These are phyloP conservation scores for Poeciliopsis gracilis DNA, from an alignment of 2,797 vertebrate genomes.

Conservation along the genomic window DNA sequence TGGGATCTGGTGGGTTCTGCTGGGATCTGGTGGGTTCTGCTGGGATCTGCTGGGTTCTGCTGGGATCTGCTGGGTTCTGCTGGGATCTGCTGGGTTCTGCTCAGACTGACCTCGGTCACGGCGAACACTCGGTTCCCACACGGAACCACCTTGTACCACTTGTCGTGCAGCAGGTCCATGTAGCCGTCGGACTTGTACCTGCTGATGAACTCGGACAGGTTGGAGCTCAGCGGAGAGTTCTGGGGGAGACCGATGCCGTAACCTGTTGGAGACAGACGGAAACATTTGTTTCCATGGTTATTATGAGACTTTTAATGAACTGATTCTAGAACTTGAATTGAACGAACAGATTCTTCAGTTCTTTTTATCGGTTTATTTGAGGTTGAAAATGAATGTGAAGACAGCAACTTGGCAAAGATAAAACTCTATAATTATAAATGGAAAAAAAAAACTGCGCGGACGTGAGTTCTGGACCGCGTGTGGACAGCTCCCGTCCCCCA, in stretches of 20 bases:
- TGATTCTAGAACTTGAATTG: neutral
- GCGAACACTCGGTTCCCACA: slow-evolving; percentile 94
- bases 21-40: too few species aligned
- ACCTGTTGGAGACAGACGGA: slow-evolving; percentile 69
- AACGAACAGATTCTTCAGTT: neutral
- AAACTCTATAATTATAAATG: too few species aligned
- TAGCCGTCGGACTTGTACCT: slow-evolving; percentile 94
- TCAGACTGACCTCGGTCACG: slow-evolving; percentile 88
- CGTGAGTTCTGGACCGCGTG: neutral
- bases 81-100: too few species aligned
- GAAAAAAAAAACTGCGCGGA: neutral
- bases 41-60: too few species aligned
- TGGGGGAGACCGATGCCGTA: slow-evolving; percentile 95
- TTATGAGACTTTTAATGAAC: neutral
- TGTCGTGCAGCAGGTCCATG: slow-evolving; percentile 96
- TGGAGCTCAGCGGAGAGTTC: slow-evolving; percentile 90
- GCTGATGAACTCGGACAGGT: slow-evolving; percentile 93
- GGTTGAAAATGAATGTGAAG: too few species aligned
- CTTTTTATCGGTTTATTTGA: neutral
- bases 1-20: neutral
- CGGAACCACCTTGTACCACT: slow-evolving; percentile 96
- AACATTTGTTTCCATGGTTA: neutral
- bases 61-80: too few species aligned
- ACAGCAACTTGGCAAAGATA: too few species aligned
- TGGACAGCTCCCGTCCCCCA: too few species aligned